Evolutionary conservation across 2,113 vertebrate genomes (phyloP), one percentile per base, ranked within the genome.

Genomic region (Carassius auratus): DNA sequence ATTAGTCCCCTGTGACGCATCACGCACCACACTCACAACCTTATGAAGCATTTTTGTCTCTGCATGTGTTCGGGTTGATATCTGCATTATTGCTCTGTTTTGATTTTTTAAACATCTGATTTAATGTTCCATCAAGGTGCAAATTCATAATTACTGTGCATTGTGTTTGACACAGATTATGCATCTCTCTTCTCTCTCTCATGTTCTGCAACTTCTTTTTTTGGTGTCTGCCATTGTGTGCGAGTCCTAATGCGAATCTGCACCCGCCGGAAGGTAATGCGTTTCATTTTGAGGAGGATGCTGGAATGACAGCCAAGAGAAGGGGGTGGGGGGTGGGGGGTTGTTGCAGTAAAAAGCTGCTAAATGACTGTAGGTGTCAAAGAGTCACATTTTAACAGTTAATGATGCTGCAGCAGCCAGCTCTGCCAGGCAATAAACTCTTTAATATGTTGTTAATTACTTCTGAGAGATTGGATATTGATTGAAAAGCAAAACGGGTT

Each of bases 361-460:
- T 87, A 92, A 90, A 81, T 89, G 80, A 88, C 89, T 87, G n/a
- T 85, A 87, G 68, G 88, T 92, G 91, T 93, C 90, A 93, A 92
- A 93, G 92, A 92, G 90, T 90, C 92, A 88, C 66, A 86, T 87
- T 92, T 90, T 89, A 92, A 91, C 90, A 89, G 88, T 91, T 93
- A 93, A 94, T 92, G 92, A 93, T 93, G 90, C 87, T 84, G 91
- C 91, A 89, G 90, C 88, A 87, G 88, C 87, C 88, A 90, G 90
- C 90, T 92, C 89, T 79, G 87, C 92, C 90, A 92, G 90, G 90
- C 91, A 91, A 89, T 94, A 92, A 94, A 93, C 91, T 92, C 89
- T 93, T 93, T 93, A 93, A 94, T 93, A 93, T 92, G 92, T 90
- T 92, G 92, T 93, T 94, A 93, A 95, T 95, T 94, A 94, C 94